These are phyloP conservation scores for Phylloscopus trochiloides DNA, from an alignment of 2,113 vertebrate genomes.

Conservation along the genomic window DNA sequence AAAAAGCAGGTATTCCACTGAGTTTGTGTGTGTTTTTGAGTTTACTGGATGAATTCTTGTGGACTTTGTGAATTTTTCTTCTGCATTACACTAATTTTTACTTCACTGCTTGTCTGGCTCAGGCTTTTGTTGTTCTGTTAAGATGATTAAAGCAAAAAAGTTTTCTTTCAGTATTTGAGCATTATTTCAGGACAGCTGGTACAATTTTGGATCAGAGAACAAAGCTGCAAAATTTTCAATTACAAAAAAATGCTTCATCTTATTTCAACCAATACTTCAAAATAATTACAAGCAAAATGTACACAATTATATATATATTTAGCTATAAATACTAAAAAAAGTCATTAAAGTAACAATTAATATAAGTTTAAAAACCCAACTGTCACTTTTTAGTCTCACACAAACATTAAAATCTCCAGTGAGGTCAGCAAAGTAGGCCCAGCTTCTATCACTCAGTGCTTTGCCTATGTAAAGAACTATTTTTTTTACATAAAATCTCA, in stretches of 20 bases:
- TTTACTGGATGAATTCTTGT: background rate
- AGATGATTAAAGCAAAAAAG: background rate
- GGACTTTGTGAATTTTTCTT: background rate
- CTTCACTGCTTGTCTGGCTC: background rate
- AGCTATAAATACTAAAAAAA: background rate
- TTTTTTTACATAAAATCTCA: background rate
- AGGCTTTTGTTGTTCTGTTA: background rate
- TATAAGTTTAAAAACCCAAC: background rate
- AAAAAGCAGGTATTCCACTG: background rate
- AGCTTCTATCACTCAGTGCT: background rate
- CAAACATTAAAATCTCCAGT: background rate
- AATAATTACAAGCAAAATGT: background rate
- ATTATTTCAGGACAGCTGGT: background rate
- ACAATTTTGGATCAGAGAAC: background rate
- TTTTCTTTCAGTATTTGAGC: background rate
- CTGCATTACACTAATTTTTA: background rate
- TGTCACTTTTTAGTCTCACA: background rate
- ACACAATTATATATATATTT: background rate
- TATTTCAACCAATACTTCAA: background rate
- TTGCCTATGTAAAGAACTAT: background rate
- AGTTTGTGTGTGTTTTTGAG: background rate
- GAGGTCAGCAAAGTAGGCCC: background rate
- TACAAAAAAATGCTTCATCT: background rate
- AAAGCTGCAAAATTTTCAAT: background rate
- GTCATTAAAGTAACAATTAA: background rate